These are phyloP conservation scores for Aricia agestis DNA, from an alignment of 1,140 invertebrate species.

Conservation along the genomic window DNA sequence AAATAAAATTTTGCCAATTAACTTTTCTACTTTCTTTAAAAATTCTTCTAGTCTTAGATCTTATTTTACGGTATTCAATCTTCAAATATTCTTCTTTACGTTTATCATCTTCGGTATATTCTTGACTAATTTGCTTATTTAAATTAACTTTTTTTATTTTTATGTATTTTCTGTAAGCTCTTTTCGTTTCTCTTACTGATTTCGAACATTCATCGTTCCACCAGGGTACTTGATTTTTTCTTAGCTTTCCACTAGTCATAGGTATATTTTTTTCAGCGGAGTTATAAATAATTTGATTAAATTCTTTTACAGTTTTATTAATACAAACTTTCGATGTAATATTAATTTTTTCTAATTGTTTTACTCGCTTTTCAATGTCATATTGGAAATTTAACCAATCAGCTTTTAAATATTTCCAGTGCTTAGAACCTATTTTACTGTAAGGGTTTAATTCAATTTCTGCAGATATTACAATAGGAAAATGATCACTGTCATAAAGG, in stretches of 20 bases:
- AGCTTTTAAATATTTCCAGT: not conserved
- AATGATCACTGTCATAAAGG: too few species aligned
- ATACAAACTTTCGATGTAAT: not conserved
- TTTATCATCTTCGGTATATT: not conserved
- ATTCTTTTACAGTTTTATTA: not conserved
- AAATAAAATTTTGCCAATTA: not conserved
- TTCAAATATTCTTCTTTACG: not conserved
- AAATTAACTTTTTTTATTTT: too few species aligned
- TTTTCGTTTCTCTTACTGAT: not conserved
- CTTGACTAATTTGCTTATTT: too few species aligned
- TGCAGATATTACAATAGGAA: too few species aligned
- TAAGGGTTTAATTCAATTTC: too few species aligned
- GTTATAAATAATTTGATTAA: not conserved
- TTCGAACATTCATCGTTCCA: conserved; percentile 6
- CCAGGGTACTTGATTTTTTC: not conserved
- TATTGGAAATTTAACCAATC: not conserved
- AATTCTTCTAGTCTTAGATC: not conserved
- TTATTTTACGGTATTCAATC: not conserved
- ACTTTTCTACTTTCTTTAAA: not conserved
- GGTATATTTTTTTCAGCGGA: not conserved
- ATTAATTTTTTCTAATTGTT: not conserved
- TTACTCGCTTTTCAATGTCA: not conserved
- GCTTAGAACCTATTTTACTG: too few species aligned
- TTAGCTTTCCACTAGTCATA: not conserved
- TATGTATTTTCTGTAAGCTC: not conserved